Evolutionary conservation across 92 coral and sea anemone species (phyloP).

Genomic region (Galaxea fascicularis): DNA sequence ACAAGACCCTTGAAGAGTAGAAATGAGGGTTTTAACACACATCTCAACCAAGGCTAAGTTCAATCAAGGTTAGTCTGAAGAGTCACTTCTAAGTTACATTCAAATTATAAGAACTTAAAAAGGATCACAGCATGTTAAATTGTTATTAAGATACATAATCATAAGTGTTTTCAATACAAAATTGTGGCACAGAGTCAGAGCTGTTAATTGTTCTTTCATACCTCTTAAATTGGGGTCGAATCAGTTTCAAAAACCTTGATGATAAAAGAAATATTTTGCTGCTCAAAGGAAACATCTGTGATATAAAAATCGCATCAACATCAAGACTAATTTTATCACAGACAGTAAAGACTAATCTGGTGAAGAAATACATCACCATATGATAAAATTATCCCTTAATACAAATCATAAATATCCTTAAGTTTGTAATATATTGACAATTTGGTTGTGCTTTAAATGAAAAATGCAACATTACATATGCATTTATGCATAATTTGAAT

Average conservation of each 20-base stretch:
- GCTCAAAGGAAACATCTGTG: not conserved
- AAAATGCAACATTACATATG: too few species aligned
- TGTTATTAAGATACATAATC: not conserved
- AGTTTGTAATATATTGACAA: too few species aligned
- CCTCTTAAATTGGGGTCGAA: not conserved
- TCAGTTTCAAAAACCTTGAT: not conserved
- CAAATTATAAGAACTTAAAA: not conserved
- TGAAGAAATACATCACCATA: not conserved
- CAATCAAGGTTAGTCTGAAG: not conserved
- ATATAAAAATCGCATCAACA: not conserved
- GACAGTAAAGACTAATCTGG: not conserved
- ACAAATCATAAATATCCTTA: too few species aligned
- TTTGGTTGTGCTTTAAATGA: too few species aligned
- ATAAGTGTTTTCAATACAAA: not conserved
- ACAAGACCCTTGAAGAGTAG: not conserved
- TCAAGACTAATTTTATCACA: not conserved
- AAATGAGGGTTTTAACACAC: too few species aligned
- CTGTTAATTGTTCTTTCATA: not conserved
- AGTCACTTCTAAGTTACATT: too few species aligned
- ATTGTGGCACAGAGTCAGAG: not conserved
- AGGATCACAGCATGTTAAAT: not conserved
- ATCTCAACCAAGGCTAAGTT: too few species aligned
- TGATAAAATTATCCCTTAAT: too few species aligned
- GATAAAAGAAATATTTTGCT: not conserved
- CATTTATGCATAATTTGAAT: too few species aligned